Base-by-base conservation (phyloP, 2,113 vertebrate genomes). In the Anas platyrhynchos region DNA sequence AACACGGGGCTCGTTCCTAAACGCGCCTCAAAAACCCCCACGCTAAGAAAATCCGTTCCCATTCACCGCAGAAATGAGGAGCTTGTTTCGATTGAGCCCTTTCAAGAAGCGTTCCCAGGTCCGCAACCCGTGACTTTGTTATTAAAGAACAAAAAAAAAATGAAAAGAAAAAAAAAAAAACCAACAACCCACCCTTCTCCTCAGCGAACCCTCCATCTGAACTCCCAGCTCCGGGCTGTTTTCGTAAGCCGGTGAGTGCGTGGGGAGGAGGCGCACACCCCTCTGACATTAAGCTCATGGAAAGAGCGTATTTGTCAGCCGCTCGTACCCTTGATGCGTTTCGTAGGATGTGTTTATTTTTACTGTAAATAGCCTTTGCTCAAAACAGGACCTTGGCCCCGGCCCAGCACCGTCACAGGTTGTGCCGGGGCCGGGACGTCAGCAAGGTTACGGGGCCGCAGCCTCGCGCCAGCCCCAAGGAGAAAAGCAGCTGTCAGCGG, bases 291-390 rank as follows among this genome's bases (percentile, higher is more conserved):
- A 31, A 79, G 48, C 78, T 72, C 9, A n/a, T 50, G 87, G 48
- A 15, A 72, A 50, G 52, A 63, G 52, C 73, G 16, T 12, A 20
- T 94, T 88, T 77, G 23, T 4, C 68, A 63, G 72, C 50, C 79
- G 26, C 83, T 69, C 20, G 18, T 55, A 18, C 66, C 81, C 87
- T 77, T 20, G 36, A 48, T 25, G 31, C 44, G 3, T 66, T 46
- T n/a, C 18, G 78, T 25, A 58, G 88, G 91, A 79, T 66, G 82
- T 65, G 93, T 88, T 87, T 92, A 0, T 74, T 90, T 80, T 50
- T 43, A 44, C 67, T 95, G 85, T 13, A 68, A 96, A 27, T 1
- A 85, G 82, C 92, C 87, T 61, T 65, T 7, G 3, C 71, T 87
- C 82, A 3, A 43, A 79, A 25, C 82, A 44, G 90, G 87, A 73